phyloP scores from a whole-genome alignment of 2,888 invertebrate species.

The Trissoscelio sp. region DNA sequence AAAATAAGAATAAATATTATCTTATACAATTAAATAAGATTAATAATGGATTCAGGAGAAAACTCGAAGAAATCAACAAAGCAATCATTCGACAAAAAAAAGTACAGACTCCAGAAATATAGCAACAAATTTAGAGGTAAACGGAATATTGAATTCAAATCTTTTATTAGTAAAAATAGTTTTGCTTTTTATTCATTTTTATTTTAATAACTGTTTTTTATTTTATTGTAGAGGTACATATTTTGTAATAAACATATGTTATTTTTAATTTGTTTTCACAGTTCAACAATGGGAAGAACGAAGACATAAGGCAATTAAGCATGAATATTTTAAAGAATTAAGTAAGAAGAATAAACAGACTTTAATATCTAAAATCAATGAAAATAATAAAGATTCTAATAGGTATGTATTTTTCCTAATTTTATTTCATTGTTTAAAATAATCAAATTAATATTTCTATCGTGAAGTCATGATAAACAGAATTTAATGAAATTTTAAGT shows the following conservation, averaged over 20 bases:
- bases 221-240: background rate
- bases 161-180: too few relatives aligned
- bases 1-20: too few relatives aligned
- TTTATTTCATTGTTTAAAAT: background rate
- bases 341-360: conserved; percentile 84
- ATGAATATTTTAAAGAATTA: conserved; percentile 59
- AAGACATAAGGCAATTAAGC: conserved; percentile 84
- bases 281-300: conserved; percentile 88
- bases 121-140: conserved; percentile 87
- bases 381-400: background rate
- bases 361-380: background rate
- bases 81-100: conserved; percentile 88
- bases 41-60: background rate
- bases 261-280: conserved; percentile 66
- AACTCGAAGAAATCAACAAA: background rate
- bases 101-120: conserved; percentile 88
- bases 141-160: too few relatives aligned
- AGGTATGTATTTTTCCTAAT: background rate
- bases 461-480: too few relatives aligned
- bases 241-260: background rate
- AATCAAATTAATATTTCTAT: too few relatives aligned
- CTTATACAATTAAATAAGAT: too few relatives aligned
- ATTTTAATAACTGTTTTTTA: too few relatives aligned
- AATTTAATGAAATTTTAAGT: too few relatives aligned
- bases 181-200: background rate